These are phyloP conservation scores for Lutraria lutraria DNA, from an alignment of 2,888 invertebrate genomes.

Conservation along the genomic window DNA sequence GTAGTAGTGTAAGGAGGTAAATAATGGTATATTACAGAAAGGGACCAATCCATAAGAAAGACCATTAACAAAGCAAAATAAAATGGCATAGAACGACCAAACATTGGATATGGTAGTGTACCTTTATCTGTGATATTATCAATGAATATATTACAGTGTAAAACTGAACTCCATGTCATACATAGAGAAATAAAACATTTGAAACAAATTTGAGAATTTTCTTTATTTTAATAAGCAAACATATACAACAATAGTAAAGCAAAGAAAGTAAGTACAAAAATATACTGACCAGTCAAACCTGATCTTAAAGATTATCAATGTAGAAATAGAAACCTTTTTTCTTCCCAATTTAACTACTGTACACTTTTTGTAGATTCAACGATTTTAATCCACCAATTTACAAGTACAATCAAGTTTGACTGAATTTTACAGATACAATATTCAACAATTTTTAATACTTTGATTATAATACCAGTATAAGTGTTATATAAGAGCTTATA, in stretches of 20 bases:
- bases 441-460: not conserved
- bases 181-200: not conserved
- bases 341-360: not conserved
- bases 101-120: too few relatives aligned
- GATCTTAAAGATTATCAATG: not conserved
- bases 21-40: not conserved
- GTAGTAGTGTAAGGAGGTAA: not conserved
- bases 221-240: not conserved
- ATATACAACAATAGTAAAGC: conserved; percentile 6
- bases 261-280: not conserved
- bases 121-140: too few relatives aligned
- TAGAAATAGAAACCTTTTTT: not conserved
- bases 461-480: not conserved
- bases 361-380: not conserved
- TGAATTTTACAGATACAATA: not conserved
- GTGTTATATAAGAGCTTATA: too few relatives aligned
- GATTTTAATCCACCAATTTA: not conserved
- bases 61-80: too few relatives aligned
- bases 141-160: not conserved
- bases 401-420: not conserved
- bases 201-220: not conserved
- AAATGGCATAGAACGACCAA: too few relatives aligned
- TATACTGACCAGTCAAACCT: not conserved
- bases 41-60: too few relatives aligned
- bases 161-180: not conserved